Conservation (phyloP, 2,888 invertebrate genomes). For the Pyrrhosoma nymphula region DNA sequence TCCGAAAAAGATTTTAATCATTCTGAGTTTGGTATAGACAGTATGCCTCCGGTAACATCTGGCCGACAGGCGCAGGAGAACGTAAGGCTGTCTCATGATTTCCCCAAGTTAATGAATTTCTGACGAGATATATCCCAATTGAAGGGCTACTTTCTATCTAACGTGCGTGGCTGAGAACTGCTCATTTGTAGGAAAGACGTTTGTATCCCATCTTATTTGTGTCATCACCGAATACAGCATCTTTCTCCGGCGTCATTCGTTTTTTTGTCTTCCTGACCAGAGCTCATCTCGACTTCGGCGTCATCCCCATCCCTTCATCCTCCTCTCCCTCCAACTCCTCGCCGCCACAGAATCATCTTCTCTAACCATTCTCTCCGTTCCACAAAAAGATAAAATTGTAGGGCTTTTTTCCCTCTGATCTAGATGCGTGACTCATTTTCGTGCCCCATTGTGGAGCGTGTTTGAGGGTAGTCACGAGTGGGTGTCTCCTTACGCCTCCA, state of each 20-base stretch:
- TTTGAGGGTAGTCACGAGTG: neutral
- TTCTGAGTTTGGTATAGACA: no score
- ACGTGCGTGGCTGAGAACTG: no score
- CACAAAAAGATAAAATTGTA: neutral
- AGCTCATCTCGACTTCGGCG: neutral
- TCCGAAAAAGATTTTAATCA: no score
- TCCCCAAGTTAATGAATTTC: neutral
- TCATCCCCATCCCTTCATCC: neutral
- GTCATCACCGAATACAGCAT: slow-evolving; percentile 22
- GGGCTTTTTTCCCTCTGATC: neutral
- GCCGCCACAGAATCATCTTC: neutral
- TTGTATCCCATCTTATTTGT: neutral
- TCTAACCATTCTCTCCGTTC: neutral
- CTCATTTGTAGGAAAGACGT: neutral
- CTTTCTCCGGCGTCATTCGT: neutral
- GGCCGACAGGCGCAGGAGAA: no score
- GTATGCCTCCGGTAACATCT: no score
- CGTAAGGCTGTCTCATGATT: neutral
- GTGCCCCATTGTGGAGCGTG: slow-evolving; percentile 11
- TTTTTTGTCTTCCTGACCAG: neutral
- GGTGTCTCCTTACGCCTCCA: neutral
- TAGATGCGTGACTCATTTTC: slow-evolving; percentile 27
- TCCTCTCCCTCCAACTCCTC: neutral
- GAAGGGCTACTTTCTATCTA: no score
- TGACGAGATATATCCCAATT: neutral